Evolutionary conservation across 64 coral and sea anemone genomes (phyloP), one percentile per base, ranked within the genome.

Genomic region (Porites australiensis): DNA sequence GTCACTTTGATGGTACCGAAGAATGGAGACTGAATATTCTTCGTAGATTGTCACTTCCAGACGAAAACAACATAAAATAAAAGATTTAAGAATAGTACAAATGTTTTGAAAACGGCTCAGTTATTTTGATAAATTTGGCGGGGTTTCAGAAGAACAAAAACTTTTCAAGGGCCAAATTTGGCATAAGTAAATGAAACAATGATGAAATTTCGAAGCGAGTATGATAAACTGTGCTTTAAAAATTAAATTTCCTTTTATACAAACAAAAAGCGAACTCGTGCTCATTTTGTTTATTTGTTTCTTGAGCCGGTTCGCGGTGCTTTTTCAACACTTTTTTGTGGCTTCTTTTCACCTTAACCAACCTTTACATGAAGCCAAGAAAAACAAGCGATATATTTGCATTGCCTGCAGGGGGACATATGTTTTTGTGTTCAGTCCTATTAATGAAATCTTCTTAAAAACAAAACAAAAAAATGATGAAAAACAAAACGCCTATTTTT

Each of bases 1-100:
- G 79, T 50, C 79, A 83, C 49, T 83, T 83, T 82, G n/a, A n/a
- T 1, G 54, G 62, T 57, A 57, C 54, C 7, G 68, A 12, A 74
- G 51, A 57, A 55, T 78, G 75, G 57, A 22, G 50, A 27, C 57
- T 57, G 19, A 23, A 55, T 78, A 78, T 51, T 10, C 8, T 54
- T 54, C 22, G 15, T 9, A 19, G 48, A 12, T 19, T 64, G 62
- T 76, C 73, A 6, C 16, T 50, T 76, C 71, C 71, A 18, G 13
- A 14, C 4, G 62, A 64, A 64, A 64, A 64, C 61, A 64, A 64
- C 13, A 64, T 13, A 64, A 16, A 64, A 73, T 73, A 73, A 45
- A 64, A 64, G 8, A 57, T 9, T 57, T 57, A 6, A 57, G 3
- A 12, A 57, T 9, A 57, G 54, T 57, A 57, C 7, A 57, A 57